Conservation (phyloP, 2,888 invertebrate genomes). For the Branchellion lobata region DNA sequence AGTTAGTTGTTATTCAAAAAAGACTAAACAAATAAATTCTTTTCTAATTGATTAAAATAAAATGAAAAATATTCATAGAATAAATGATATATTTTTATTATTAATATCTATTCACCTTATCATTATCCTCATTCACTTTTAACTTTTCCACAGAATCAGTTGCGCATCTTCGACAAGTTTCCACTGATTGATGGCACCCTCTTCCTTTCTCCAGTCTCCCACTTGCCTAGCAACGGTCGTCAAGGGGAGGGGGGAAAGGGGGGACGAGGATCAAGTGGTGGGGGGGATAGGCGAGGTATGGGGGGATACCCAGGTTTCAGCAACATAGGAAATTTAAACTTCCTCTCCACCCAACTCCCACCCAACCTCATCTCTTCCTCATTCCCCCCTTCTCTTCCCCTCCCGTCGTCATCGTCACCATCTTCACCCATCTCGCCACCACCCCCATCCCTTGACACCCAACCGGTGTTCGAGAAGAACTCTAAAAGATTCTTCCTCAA, state of each 20-base stretch:
- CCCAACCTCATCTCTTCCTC: background rate
- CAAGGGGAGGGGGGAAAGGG: background rate
- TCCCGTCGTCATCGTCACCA: background rate
- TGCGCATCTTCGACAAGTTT: slow-evolving; percentile 89
- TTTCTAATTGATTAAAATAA: no score
- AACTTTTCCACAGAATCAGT: slow-evolving; percentile 64
- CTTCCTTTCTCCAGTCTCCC: slow-evolving; percentile 85
- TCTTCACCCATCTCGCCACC: background rate
- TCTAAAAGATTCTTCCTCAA: slow-evolving; percentile 73
- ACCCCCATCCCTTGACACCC: background rate
- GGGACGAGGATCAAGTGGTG: background rate
- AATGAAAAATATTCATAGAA: no score
- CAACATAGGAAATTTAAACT: background rate
- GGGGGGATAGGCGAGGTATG: background rate
- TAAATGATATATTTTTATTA: no score
- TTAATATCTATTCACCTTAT: no score
- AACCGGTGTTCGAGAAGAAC: slow-evolving; percentile 30
- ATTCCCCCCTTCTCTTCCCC: slow-evolving; percentile 15
- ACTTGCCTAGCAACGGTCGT: slow-evolving; percentile 60
- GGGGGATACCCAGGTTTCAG: background rate
- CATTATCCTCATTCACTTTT: no score
- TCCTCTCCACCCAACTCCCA: background rate
- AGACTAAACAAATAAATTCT: no score
- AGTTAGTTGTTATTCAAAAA: no score
- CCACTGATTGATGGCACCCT: slow-evolving; percentile 96